Evolutionary conservation across 2,113 vertebrate genomes (phyloP), one percentile per base, ranked within the genome.

Genomic region (Antennarius striatus): DNA sequence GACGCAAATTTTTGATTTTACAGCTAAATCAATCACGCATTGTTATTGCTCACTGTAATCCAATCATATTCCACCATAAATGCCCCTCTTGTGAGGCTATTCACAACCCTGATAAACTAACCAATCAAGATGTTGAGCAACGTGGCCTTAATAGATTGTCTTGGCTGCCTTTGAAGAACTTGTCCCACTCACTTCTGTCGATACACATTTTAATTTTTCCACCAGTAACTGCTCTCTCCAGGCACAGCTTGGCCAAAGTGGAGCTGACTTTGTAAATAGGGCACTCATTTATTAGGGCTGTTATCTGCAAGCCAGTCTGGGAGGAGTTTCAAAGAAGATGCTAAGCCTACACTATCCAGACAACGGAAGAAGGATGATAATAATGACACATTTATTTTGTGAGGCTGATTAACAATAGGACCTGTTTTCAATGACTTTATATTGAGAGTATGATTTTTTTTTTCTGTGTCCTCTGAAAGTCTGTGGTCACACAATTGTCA

Each of bases 391-490:
- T 84, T 85, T 81, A 81, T 84, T 94, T 94, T 93, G 91, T 91
- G 80, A 86, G 90, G 90, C 87, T 79, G 84, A 93, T 93, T 93
- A 93, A 93, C 91, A 82, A 76, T 58, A 79, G 87, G 86, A 82
- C 48, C 91, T 93, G 92, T 91, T 91, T 89, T 88, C 92, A 90
- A 92, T 90, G 92, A 89, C 92, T 63, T 43, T 92, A 92, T 91
- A 92, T 86, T 93, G 91, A 92, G 90, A 92, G 91, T 94, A 86
- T 93, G 93, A 94, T 93, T 92, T 91, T 91, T 95, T 93, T 91
- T 93, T 91, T 91, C 91, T 92, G 90, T 94, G 94, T 94, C 95
- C 94, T 95, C 93, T 94, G 93, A 95, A 94, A 82, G 67, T 68
- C 64, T 65, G 32, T n/a, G 59, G 53, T 83, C 70, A 69, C 43